Conservation (phyloP, 2,797 vertebrate genomes). For the Poecilia picta region DNA sequence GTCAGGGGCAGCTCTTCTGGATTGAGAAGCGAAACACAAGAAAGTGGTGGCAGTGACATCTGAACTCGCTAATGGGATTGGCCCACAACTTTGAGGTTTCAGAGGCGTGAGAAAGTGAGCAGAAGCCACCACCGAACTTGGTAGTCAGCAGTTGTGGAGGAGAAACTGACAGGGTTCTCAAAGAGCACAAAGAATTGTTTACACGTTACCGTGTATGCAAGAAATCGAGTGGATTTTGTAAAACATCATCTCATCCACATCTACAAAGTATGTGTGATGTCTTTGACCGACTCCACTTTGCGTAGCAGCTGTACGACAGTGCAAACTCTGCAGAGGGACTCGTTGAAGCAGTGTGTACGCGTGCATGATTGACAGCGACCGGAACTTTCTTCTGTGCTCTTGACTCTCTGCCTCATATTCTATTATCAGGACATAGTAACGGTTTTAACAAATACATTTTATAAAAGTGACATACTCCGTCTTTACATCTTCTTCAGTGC, state of each 20-base stretch:
- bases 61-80: constrained; percentile 75
- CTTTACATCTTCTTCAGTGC: not conserved
- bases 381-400: too few species aligned
- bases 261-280: not conserved
- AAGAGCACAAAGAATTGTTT: constrained; percentile 12
- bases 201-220: not conserved
- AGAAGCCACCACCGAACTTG: constrained; percentile 44
- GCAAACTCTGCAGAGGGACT: too few species aligned
- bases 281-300: not conserved
- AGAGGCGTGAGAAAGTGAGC: constrained; percentile 64
- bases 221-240: not conserved
- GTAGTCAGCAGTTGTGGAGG: constrained; percentile 65
- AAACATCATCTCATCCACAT: not conserved
- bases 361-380: too few species aligned
- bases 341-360: too few species aligned
- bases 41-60: constrained; percentile 63
- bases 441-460: too few species aligned
- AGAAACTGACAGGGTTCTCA: constrained; percentile 43
- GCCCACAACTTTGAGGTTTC: constrained; percentile 41
- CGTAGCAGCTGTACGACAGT: not conserved
- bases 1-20: constrained; percentile 45
- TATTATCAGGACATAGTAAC: too few species aligned
- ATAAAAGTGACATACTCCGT: too few species aligned
- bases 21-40: constrained; percentile 65
- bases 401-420: too few species aligned